Evolutionary conservation across 2,113 vertebrate species (phyloP).

Genomic region (Poecile atricapillus): DNA sequence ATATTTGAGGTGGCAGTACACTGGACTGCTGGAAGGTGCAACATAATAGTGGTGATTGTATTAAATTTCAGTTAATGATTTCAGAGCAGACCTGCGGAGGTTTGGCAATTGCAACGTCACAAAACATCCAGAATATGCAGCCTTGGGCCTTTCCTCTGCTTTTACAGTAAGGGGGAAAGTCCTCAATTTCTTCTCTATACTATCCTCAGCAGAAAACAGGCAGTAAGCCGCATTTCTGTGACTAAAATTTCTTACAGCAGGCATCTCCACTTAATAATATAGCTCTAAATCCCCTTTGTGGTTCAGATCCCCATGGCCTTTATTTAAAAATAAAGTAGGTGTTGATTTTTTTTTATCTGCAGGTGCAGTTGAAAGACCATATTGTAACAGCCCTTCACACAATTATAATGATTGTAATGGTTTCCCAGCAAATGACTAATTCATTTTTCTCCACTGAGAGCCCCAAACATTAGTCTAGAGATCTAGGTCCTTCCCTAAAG

Average conservation of each 20-base stretch:
- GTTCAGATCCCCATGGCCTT: not conserved
- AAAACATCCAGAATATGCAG: not conserved
- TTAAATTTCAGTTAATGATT: not conserved
- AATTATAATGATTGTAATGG: not conserved
- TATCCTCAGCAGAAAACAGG: not conserved
- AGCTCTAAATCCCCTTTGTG: not conserved
- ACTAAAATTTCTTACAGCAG: not conserved
- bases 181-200: not conserved
- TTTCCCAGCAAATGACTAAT: not conserved
- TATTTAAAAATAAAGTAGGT: not conserved
- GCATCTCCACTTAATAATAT: not conserved
- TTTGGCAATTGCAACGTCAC: not conserved
- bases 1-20: not conserved
- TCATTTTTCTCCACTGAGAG: not conserved
- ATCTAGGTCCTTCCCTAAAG: constrained; percentile 14
- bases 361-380: not conserved
- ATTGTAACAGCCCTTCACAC: not conserved
- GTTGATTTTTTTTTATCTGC: not conserved
- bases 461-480: not conserved
- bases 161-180: not conserved
- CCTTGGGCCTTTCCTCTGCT: not conserved
- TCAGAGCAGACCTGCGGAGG: not conserved
- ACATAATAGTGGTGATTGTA: not conserved
- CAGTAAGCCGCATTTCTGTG: not conserved
- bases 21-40: not conserved